Evolutionary conservation across 2,888 invertebrate genomes (phyloP).

Genomic region (Noctua fimbriata): DNA sequence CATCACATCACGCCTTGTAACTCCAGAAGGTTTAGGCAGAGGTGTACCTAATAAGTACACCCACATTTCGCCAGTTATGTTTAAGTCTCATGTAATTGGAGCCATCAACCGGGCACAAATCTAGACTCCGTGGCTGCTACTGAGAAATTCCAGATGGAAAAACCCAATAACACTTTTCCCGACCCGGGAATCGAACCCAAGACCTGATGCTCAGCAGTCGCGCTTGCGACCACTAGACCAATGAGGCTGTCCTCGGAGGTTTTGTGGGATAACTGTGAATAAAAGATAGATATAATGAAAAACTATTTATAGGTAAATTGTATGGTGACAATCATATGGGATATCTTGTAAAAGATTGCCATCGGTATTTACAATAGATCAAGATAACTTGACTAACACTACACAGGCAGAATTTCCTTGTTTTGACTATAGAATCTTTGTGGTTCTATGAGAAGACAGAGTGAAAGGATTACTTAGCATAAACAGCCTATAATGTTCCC

Average conservation of each 20-base stretch:
- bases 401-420: not conserved
- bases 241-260: too few relatives aligned
- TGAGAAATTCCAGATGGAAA: too few relatives aligned
- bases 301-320: not conserved
- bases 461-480: not conserved
- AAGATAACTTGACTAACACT: not conserved
- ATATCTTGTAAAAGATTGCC: not conserved
- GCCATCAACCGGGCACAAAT: too few relatives aligned
- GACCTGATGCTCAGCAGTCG: too few relatives aligned
- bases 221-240: not conserved
- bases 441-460: not conserved
- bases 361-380: not conserved
- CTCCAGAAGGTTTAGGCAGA: not conserved
- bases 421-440: not conserved
- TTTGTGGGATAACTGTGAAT: not conserved
- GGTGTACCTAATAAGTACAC: not conserved
- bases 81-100: too few relatives aligned
- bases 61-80: too few relatives aligned
- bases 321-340: not conserved
- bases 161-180: too few relatives aligned
- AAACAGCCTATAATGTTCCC: too few relatives aligned
- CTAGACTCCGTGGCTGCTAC: too few relatives aligned
- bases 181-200: too few relatives aligned
- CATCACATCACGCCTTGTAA: not conserved
- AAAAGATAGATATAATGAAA: not conserved